A percentile compares a stretch with the other conserved stretches of the same genome.
phyloP scores from a whole-genome alignment of 23 tunicate genomes.

The Ciona savignyi region DNA sequence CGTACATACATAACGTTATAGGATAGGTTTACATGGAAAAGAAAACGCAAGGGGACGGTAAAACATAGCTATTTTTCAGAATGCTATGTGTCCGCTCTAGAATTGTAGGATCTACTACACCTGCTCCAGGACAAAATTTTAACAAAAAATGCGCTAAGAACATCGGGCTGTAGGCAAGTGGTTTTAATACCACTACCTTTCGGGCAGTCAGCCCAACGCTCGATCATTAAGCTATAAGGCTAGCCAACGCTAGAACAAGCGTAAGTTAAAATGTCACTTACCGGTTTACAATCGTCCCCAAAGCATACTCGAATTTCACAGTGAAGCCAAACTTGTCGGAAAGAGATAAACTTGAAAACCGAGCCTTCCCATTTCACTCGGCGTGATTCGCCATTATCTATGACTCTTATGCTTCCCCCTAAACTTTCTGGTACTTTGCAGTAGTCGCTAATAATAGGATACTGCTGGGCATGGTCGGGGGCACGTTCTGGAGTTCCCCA shows the following conservation, averaged over 20 bases:
- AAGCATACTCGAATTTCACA: slow-evolving; percentile 89
- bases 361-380: slow-evolving; percentile 78
- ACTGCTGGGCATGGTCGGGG: slow-evolving; percentile 22
- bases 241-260: no score
- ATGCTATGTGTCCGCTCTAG: no score
- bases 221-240: no score
- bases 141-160: no score
- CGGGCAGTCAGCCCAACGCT: no score
- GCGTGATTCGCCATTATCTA: slow-evolving; percentile 57
- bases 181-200: neutral
- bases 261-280: slow-evolving; percentile 17
- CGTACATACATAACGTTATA: no score
- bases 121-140: no score
- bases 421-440: slow-evolving; percentile 54
- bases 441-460: slow-evolving; percentile 63
- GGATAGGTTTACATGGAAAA: no score
- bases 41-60: no score
- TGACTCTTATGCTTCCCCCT: slow-evolving; percentile 42
- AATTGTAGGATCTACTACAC: no score
- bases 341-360: slow-evolving; percentile 87
- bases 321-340: slow-evolving; percentile 87
- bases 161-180: neutral
- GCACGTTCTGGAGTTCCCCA: slow-evolving; percentile 90
- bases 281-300: slow-evolving; percentile 72
- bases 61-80: no score